Base-by-base conservation (phyloP, 2,797 vertebrate genomes). In the Coccyzus lansbergi region DNA sequence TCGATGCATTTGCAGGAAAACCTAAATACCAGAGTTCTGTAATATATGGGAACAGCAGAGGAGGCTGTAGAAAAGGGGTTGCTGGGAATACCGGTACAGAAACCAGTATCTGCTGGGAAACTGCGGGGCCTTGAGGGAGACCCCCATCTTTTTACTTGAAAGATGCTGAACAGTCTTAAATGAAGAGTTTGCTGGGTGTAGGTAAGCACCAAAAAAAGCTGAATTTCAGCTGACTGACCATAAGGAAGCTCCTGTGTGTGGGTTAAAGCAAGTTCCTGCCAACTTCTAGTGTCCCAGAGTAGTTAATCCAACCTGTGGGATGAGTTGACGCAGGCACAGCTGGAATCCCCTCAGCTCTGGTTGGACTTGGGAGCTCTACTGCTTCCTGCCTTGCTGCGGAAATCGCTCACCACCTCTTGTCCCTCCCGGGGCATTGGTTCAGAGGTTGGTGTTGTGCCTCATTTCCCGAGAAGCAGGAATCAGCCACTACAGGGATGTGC, bases 361-460 rank as follows among this genome's bases (percentile, higher is more conserved):
- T 12, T 90, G 86, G 62, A 62, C 15, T 52, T 77, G 4, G 6
- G 12, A 34, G 69, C 51, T 33, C 1, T 29, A 38, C 71, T 36
- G 34, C 60, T 63, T 11, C 33, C 42, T 49, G 9, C 68, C 17
- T 42, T 5, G 22, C 19, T 25, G 12, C 6, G 26, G n/a, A 40
- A 64, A 42, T 13, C 1, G 0, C 33, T 56, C 11, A n/a, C 24
- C 76, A 16, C 48, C 46, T 15, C 71, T n/a, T 28, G 2, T 42
- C 9, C 59, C 34, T 55, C 42, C 26, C 28, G 34, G 34, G 58
- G 34, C 51, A 33, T 14, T 5, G 33, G 59, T 14, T 65, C 6
- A 55, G 78, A 40, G n/a, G 2, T 6, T 6, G 52, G 22, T 1
- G 1, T 6, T 40, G 53, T 9, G 25, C 52, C 0, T 0, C n/a